Conservation (phyloP, 2,113 vertebrate species). For the Falco punctatus region DNA sequence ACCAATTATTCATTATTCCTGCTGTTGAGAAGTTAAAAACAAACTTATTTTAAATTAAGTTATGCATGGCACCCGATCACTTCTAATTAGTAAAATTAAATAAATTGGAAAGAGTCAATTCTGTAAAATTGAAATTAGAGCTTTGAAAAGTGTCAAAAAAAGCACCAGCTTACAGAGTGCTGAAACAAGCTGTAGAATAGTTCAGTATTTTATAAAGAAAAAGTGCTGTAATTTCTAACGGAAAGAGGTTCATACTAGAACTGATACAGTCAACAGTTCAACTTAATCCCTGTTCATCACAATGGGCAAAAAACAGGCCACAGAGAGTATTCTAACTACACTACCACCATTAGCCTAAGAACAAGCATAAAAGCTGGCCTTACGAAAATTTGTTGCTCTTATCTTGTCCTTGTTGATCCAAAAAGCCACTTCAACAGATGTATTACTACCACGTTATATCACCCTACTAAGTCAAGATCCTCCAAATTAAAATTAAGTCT, state of each 20-base stretch:
- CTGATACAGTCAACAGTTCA: neutral
- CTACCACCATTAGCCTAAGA: neutral
- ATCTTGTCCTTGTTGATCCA: neutral
- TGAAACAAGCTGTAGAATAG: neutral
- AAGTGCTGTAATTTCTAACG: neutral
- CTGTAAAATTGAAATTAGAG: neutral
- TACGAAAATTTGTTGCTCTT: neutral
- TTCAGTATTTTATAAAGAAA: neutral
- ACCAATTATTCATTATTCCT: neutral
- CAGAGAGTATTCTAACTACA: neutral
- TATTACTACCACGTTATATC: neutral
- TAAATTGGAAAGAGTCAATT: neutral
- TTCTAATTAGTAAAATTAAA: neutral
- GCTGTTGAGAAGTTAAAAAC: neutral
- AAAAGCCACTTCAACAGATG: neutral
- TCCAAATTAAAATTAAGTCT: neutral
- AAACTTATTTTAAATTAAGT: neutral
- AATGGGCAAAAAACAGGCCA: neutral
- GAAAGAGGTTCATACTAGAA: neutral
- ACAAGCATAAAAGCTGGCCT: neutral
- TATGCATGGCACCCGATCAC: neutral
- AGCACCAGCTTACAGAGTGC: neutral
- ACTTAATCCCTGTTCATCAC: neutral
- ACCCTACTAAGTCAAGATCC: neutral
- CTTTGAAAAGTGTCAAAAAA: neutral